Evolutionary conservation across 35 echinoderm and acorn worm species (phyloP).

Genomic region (Ophiothrix spiculata): DNA sequence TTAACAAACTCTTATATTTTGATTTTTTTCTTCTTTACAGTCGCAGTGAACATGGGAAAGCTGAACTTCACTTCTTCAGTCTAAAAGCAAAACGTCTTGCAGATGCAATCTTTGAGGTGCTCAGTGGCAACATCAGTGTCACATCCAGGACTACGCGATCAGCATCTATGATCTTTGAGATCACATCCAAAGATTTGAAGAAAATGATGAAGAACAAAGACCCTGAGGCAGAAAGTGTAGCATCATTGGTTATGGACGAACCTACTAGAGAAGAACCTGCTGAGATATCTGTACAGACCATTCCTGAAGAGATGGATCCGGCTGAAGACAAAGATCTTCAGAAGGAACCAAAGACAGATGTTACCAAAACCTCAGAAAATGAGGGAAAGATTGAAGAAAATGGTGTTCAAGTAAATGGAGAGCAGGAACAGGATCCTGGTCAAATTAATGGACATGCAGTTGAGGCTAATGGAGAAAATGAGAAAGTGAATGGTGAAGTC

Average conservation of each 20-base stretch:
- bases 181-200: conserved; percentile 73
- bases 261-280: not conserved
- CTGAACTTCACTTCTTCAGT: conserved; percentile 60
- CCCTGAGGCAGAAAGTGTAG: conserved; percentile 28
- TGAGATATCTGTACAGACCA: conserved; percentile 10
- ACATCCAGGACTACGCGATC: conserved; percentile 63
- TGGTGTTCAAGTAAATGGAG: not conserved
- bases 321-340: not conserved
- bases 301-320: conserved; percentile 25
- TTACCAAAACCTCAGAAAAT: not conserved
- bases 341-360: not conserved
- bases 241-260: not conserved
- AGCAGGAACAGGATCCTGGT: not conserved
- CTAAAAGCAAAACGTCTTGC: conserved; percentile 58
- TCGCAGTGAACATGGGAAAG: conserved; percentile 66
- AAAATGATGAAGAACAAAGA: conserved; percentile 60
- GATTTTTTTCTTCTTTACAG: conserved; percentile 50
- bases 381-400: not conserved
- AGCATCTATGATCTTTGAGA: conserved; percentile 88
- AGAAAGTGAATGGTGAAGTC: not conserved
- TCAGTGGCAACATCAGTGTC: conserved; percentile 54
- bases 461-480: not conserved
- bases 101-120: conserved; percentile 62
- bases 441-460: not conserved
- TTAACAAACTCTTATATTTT: not conserved